Conservation (phyloP, 2,797 vertebrate genomes). For the Protonibea diacanthus region DNA sequence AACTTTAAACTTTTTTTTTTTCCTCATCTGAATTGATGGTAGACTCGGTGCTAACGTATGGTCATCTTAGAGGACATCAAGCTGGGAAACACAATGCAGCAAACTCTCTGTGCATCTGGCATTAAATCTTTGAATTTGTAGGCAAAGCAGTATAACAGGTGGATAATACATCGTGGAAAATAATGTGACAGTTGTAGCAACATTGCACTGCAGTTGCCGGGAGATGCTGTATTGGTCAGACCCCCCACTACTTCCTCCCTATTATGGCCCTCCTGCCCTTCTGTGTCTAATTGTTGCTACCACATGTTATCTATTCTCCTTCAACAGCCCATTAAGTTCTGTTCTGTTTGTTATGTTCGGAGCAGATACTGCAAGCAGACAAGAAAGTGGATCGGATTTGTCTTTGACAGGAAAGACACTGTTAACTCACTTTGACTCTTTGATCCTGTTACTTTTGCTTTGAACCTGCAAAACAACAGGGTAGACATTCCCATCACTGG, state of each 20-base stretch:
- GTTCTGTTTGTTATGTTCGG: conserved; percentile 38
- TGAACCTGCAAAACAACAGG: conserved; percentile 55
- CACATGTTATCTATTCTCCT: conserved; percentile 51
- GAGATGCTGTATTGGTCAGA: conserved; percentile 54
- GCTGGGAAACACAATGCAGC: neutral
- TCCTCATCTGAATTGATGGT: neutral
- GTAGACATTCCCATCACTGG: conserved; percentile 35
- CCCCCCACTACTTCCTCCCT: conserved; percentile 39
- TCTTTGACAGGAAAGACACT: conserved; percentile 40
- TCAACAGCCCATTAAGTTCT: conserved; percentile 41
- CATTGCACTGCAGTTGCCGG: conserved; percentile 58
- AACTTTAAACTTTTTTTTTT: neutral
- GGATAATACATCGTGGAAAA: conserved; percentile 41
- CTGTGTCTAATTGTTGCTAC: conserved; percentile 60
- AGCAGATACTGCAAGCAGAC: conserved; percentile 27
- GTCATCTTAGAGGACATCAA: neutral
- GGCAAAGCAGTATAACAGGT: conserved; percentile 28
- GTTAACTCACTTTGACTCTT: conserved; percentile 43
- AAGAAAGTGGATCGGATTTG: conserved; percentile 38
- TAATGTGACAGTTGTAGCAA: conserved; percentile 47
- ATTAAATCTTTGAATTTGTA: neutral
- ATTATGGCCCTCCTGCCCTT: conserved; percentile 46
- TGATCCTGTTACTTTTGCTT: conserved; percentile 45
- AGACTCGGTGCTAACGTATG: neutral
- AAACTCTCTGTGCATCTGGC: neutral